phyloP scores from a whole-genome alignment of 2,888 invertebrate genomes.

The Xanthorhoe designata region DNA sequence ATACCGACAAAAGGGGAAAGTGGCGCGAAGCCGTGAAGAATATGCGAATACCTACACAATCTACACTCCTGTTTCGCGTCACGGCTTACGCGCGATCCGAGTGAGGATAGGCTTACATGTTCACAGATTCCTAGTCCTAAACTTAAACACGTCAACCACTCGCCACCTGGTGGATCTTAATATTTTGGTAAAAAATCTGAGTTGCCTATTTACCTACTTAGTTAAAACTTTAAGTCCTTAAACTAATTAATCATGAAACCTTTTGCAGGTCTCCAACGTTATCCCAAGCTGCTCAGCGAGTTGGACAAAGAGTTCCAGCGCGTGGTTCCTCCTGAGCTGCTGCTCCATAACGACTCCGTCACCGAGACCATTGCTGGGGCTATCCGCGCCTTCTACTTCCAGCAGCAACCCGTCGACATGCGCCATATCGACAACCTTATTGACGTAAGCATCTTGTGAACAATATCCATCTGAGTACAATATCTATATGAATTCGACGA shows the following conservation, averaged over 20 bases:
- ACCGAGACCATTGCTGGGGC: slow-evolving; percentile 71
- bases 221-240: neutral
- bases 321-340: slow-evolving; percentile 84
- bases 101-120: no score
- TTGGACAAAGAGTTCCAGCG: slow-evolving; percentile 85
- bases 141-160: no score
- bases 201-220: slow-evolving; percentile 5
- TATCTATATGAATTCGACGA: no score
- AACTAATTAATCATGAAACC: neutral
- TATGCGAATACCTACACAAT: no score
- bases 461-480: no score
- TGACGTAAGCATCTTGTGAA: slow-evolving; percentile 67
- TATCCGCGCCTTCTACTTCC: slow-evolving; percentile 86
- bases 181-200: no score
- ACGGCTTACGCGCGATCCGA: no score
- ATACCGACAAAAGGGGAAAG: no score
- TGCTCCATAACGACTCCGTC: slow-evolving; percentile 61
- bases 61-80: no score
- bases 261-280: slow-evolving; percentile 82
- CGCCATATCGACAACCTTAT: slow-evolving; percentile 86
- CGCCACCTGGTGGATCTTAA: no score
- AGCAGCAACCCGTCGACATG: slow-evolving; percentile 80
- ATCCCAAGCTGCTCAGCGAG: slow-evolving; percentile 83
- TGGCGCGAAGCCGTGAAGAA: no score
- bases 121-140: no score